Evolutionary conservation across 2,888 invertebrate genomes (phyloP).

Genomic region (Sylvicola cinctus): DNA sequence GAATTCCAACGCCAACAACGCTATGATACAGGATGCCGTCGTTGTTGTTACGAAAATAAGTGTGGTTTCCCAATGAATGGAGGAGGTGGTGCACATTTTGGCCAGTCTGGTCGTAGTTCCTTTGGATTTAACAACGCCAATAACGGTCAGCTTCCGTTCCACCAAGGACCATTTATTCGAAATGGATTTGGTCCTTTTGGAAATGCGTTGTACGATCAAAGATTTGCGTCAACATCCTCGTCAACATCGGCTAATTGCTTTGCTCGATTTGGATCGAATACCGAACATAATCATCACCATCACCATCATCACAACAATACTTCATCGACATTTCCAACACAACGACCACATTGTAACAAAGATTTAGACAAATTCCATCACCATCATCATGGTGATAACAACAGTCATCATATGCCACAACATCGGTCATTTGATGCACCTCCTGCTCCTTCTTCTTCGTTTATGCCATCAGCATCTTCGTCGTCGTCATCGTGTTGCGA

Average conservation of each 20-base stretch:
- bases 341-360: slow-evolving; percentile 2
- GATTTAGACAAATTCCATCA: slow-evolving; percentile 2
- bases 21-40: too few relatives aligned
- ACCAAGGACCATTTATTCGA: slow-evolving; percentile 2
- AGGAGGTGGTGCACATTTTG: too few relatives aligned
- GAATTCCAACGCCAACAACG: too few relatives aligned
- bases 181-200: slow-evolving; percentile 3
- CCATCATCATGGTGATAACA: too few relatives aligned
- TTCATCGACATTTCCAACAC: too few relatives aligned
- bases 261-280: too few relatives aligned
- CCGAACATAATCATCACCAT: neutral
- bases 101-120: too few relatives aligned
- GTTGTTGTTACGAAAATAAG: too few relatives aligned
- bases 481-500: slow-evolving; percentile 1
- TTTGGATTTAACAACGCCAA: slow-evolving; percentile 1
- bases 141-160: neutral
- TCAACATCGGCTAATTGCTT: too few relatives aligned
- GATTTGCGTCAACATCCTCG: slow-evolving; percentile 2
- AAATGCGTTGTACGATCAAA: slow-evolving; percentile 4
- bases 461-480: slow-evolving; percentile 2
- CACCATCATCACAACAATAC: neutral
- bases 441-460: neutral
- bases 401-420: neutral
- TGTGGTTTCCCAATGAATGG: too few relatives aligned
- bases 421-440: neutral